Evolutionary conservation across 2,888 invertebrate species (phyloP), one percentile per base, ranked within the genome.

Genomic region (Aphrophora alni): DNA sequence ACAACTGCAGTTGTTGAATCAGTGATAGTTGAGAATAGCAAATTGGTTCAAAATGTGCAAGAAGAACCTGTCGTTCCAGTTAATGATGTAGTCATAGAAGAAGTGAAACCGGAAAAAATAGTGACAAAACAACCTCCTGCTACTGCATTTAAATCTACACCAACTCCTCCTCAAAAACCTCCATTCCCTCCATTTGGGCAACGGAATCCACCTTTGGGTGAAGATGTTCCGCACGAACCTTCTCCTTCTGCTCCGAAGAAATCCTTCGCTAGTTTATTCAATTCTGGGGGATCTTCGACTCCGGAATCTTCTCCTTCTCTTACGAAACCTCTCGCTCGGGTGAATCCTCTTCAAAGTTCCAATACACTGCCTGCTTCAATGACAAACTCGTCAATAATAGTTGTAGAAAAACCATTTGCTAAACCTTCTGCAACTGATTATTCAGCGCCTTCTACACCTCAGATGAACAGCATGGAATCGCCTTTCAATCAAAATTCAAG

Each of bases 191-290:
- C 68, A 12, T 28, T 44, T 5, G 59, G 44, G 1, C 44, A 70
- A 21, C 51, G 59, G n/a, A 74, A 73, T n/a, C 74, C 69, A 25
- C 75, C 81, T 24, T 26, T 71, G 24, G 38, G 70, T 51, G 76
- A 75, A 25, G 85, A 84, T 27, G 84, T 87, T 27, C 83, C 86
- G 1, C 82, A 77, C 24, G 86, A 81, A 70, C 77, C 77, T 33
- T 81, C 81, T 33, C 81, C 83, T 51, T 82, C 82, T 44, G 75
- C 75, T 5, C 44, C 77, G 3, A 80, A 76, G n/a, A 87, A 85
- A 75, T 87, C 88, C 17, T 89, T 88, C 87, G 89, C 89, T 69
- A 88, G 87, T 83, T 82, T 89, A 69, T 86, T 89, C 21, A 87
- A 87, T 72, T 85, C 85, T 44, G 81, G 83, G 21, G 84, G 79